Percentiles rank a stretch among this genome's conserved stretches.
Evolutionary conservation across 2,888 invertebrate species (phyloP).

Genomic region (Phortica magna): DNA sequence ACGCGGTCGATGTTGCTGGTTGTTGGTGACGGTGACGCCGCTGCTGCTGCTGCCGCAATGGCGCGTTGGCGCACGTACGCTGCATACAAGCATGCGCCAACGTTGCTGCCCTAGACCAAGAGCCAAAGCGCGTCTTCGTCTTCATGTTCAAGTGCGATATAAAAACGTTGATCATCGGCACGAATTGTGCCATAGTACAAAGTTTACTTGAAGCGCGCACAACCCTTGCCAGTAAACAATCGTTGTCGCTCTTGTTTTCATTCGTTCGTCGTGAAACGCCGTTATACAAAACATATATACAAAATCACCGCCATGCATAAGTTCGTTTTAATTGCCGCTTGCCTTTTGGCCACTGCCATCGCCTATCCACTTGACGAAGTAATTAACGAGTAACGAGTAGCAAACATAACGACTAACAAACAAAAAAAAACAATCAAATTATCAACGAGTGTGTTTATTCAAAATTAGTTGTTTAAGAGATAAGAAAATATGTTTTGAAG

Average conservation of each 20-base stretch:
- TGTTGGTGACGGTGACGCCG: neutral
- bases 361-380: conserved; percentile 76
- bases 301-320: conserved; percentile 62
- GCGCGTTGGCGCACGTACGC: neutral
- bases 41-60: neutral
- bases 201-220: conserved; percentile 74
- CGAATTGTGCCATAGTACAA: conserved; percentile 71
- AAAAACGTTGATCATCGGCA: conserved; percentile 66
- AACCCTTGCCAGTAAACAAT: conserved; percentile 45
- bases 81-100: neutral
- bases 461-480: conserved; percentile 15
- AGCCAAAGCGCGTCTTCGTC: conserved; percentile 23
- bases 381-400: conserved; percentile 33
- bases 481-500: conserved; percentile 13
- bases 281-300: conserved; percentile 34
- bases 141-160: conserved; percentile 69
- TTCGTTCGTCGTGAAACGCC: neutral
- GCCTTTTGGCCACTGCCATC: conserved; percentile 68
- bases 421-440: conserved; percentile 20
- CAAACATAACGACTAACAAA: neutral
- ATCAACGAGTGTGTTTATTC: conserved; percentile 29
- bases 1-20: neutral
- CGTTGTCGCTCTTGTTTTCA: neutral
- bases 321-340: conserved; percentile 69
- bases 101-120: conserved; percentile 18